phyloP scores from a whole-genome alignment of 2,113 vertebrate species.

The Rhinoderma darwinii region DNA sequence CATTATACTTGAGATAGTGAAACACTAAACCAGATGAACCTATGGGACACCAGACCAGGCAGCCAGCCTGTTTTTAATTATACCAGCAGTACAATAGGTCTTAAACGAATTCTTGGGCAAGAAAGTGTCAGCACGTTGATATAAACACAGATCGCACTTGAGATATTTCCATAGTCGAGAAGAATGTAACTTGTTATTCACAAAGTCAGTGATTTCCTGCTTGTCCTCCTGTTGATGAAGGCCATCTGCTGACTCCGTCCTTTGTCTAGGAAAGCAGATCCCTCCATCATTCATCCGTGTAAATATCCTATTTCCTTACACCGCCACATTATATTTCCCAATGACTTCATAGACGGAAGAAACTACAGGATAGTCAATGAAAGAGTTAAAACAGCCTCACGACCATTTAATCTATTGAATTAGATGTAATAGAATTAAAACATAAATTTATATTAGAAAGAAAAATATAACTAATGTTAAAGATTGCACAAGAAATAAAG shows the following conservation, averaged over 20 bases:
- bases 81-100: neutral
- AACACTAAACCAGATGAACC: neutral
- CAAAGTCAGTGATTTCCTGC: conserved; percentile 46
- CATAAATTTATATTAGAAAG: neutral
- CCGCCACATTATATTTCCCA: conserved; percentile 9
- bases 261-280: conserved; percentile 31
- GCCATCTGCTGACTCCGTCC: conserved; percentile 50
- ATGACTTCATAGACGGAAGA: conserved; percentile 3
- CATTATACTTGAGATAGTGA: neutral
- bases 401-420: neutral
- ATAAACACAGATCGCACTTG: conserved; percentile 24
- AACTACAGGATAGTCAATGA: neutral
- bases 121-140: conserved; percentile 27
- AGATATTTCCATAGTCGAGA: conserved; percentile 29
- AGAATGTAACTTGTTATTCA: conserved; percentile 44
- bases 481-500: too few species aligned
- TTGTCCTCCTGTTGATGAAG: conserved; percentile 34
- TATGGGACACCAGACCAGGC: neutral
- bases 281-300: conserved; percentile 27
- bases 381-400: neutral
- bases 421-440: neutral
- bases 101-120: conserved; percentile 3
- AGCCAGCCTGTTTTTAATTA: neutral
- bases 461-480: too few species aligned
- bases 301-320: conserved; percentile 54